Conservation (phyloP, 2,113 vertebrate species). For the Oceanodroma tethys region DNA sequence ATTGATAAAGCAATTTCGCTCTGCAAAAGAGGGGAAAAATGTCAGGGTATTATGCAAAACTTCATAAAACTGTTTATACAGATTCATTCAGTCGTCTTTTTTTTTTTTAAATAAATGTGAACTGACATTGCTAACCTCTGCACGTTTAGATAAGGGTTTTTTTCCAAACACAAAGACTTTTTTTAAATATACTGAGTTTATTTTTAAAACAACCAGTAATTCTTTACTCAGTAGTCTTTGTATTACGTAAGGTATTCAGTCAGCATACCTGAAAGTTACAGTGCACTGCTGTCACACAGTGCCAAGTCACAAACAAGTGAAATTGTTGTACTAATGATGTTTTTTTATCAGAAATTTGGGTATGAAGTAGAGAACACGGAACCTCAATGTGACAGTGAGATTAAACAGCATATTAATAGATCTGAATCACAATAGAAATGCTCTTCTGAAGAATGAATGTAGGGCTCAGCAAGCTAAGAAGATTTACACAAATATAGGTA, state of each 20-base stretch:
- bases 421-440: background rate
- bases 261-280: background rate
- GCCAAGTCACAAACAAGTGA: background rate
- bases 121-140: background rate
- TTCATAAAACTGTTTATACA: background rate
- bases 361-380: background rate
- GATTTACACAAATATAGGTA: background rate
- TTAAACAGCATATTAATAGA: background rate
- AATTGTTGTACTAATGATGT: background rate
- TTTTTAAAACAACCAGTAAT: slow-evolving; percentile 36
- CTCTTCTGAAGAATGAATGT: background rate
- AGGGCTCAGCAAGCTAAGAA: background rate
- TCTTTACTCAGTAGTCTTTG: background rate
- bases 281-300: background rate
- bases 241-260: background rate
- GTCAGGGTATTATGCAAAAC: background rate
- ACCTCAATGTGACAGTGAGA: background rate
- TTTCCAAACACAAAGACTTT: background rate
- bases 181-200: background rate
- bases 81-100: background rate
- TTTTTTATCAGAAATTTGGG: background rate
- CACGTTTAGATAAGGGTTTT: background rate
- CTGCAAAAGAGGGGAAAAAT: background rate
- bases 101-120: background rate
- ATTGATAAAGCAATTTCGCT: background rate